These are phyloP conservation scores for Rhinatrema bivittatum DNA, from an alignment of 2,797 vertebrate genomes.

Conservation along the genomic window DNA sequence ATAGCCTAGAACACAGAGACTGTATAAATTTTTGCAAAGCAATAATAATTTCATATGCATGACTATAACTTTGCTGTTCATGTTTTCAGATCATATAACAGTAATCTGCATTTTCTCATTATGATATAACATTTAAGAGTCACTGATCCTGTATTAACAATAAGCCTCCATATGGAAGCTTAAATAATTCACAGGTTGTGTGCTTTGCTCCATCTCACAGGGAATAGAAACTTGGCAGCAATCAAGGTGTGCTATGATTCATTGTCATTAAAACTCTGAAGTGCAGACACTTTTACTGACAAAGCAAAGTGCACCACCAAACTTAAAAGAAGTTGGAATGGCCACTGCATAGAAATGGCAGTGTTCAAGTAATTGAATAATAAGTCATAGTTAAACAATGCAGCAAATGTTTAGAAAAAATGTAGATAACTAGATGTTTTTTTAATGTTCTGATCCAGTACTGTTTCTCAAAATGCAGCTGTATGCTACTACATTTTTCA, in stretches of 20 bases:
- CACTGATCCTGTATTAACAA: conserved; percentile 23
- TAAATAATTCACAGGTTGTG: conserved; percentile 27
- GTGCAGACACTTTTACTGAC: conserved; percentile 6
- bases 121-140: conserved; percentile 23
- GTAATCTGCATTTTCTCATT: conserved; percentile 19
- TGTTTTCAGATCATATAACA: conserved; percentile 10
- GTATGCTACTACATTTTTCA: too few relatives aligned
- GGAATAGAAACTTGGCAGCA: conserved; percentile 15
- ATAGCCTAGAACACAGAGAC: too few relatives aligned
- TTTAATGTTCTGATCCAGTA: too few relatives aligned
- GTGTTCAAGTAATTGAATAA: too few relatives aligned
- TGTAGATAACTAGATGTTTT: too few relatives aligned
- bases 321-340: too few relatives aligned
- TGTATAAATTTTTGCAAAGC: conserved; percentile 5
- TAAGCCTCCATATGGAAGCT: conserved; percentile 21
- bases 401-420: too few relatives aligned
- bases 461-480: too few relatives aligned
- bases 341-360: too few relatives aligned
- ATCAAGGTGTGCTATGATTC: conserved; percentile 19
- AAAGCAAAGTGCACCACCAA: conserved; percentile 6
- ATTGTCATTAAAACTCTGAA: conserved; percentile 24
- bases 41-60: conserved; percentile 7
- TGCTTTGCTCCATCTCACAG: conserved; percentile 22
- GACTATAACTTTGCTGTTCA: conserved; percentile 5
- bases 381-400: too few relatives aligned